Evolutionary conservation across 2,888 invertebrate species (phyloP), one percentile per base, ranked within the genome.

Genomic region (Nemurella pictetii): DNA sequence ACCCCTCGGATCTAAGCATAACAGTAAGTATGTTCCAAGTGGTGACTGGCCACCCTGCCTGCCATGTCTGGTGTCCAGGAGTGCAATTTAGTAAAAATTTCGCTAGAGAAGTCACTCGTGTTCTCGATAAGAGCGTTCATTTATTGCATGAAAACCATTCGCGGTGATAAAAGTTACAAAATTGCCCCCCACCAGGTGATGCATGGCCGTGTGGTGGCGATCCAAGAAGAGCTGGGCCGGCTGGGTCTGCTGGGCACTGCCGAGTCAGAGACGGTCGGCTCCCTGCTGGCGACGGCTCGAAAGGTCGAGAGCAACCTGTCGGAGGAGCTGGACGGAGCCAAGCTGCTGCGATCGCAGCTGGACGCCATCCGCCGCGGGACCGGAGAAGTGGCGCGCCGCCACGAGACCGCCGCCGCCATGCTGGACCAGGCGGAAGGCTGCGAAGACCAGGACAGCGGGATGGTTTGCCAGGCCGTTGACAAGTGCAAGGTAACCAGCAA

Each of bases 221-320:
- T 96, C 87, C 95, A 96, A 88, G 95, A 96, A 88, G 96, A 96
- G 89, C 91, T 96, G 28, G 95, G 96, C 0, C 92, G 95, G 85
- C 90, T 96, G 78, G 96, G 96, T 72, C 91, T 96, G 74, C 90
- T 96, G 4, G 85, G 85, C 0, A 94, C 95, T 0, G 90, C 90
- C 4, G 96, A 96, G 89, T 95, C 96, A 0, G 96, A 96, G 88
- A 94, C 94, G 87, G 93, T 96, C 26, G 95, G 96, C 0, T 91
- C 93, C 86, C 90, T 96, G 0, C 90, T 96, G 27, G 92, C 94
- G 0, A 92, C 94, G 55, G 95, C 96, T 0, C 94, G 95, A 83
- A 92, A 93, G 36, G 91, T 97, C 4, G 95, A 95, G 87, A 93
- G 93, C 83, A 93, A 94, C 88, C 94, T 96, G 85, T 91, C 93